Conservation (phyloP, 2,113 vertebrate genomes). For the Rhineura floridana region DNA sequence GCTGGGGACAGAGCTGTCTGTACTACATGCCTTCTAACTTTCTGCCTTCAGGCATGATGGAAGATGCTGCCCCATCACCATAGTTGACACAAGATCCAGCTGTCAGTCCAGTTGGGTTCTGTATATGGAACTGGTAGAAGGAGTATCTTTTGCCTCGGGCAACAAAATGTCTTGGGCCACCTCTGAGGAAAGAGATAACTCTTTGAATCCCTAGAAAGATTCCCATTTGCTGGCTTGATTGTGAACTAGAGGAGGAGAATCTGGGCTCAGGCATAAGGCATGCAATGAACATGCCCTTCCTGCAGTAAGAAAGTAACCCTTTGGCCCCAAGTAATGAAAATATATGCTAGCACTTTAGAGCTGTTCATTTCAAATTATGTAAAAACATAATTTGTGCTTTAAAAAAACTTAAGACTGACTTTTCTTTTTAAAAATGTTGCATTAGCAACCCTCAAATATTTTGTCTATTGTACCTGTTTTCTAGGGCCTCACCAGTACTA, state of each 20-base stretch:
- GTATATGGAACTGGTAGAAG: background rate
- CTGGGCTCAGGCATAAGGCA: background rate
- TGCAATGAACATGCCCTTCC: background rate
- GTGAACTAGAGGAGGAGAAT: background rate
- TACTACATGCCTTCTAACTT: background rate
- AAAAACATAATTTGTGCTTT: background rate
- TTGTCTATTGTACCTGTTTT: background rate
- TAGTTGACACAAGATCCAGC: background rate
- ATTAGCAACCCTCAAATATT: slow-evolving; percentile 9
- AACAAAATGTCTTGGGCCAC: background rate
- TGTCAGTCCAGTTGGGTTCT: background rate
- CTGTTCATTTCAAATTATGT: background rate
- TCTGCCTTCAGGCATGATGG: background rate
- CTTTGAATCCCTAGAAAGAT: background rate
- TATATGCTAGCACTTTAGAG: background rate
- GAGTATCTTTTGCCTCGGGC: background rate
- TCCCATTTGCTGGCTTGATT: background rate
- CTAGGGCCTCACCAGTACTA: background rate
- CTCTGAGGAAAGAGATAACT: background rate
- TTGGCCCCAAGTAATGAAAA: background rate
- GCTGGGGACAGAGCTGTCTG: background rate
- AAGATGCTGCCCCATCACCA: background rate
- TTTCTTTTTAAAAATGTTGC: background rate
- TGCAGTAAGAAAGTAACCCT: background rate
- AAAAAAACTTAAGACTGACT: background rate